Percentiles rank a stretch among this genome's conserved stretches.
phyloP scores from a whole-genome alignment of 2,888 invertebrate genomes.

The Zootermopsis nevadensis region DNA sequence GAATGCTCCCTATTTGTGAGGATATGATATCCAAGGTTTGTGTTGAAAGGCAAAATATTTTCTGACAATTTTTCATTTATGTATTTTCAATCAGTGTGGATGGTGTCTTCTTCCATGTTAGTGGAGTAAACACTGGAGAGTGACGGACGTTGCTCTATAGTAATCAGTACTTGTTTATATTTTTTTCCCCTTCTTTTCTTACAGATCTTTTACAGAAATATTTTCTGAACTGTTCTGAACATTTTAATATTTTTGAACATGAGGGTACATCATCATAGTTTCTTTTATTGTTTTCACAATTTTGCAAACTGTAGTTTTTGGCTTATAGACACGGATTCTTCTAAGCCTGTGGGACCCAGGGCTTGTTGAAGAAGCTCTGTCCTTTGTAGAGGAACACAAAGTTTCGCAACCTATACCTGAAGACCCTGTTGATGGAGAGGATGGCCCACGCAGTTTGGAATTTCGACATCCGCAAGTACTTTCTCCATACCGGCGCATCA shows the following conservation, averaged over 20 bases:
- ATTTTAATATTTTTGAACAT: no score
- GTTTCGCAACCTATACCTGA: constrained; percentile 60
- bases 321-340: constrained; percentile 75
- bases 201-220: no score
- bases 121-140: no score
- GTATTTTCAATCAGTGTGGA: no score
- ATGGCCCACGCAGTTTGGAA: constrained; percentile 61
- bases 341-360: constrained; percentile 87
- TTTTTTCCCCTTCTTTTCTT: no score
- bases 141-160: no score
- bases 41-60: background rate
- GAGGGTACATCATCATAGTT: no score
- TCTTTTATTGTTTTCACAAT: no score
- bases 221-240: no score
- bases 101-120: no score
- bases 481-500: constrained; percentile 80
- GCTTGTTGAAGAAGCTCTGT: constrained; percentile 86
- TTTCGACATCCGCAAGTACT: constrained; percentile 66
- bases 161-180: no score
- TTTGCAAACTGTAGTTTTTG: background rate
- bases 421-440: constrained; percentile 58
- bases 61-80: no score
- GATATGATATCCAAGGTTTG: constrained; percentile 76
- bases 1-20: constrained; percentile 81
- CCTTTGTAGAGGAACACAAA: constrained; percentile 84